Evolutionary conservation across 2,797 vertebrate species (phyloP), one percentile per base, ranked within the genome.

Genomic region (Anguilla obscura): DNA sequence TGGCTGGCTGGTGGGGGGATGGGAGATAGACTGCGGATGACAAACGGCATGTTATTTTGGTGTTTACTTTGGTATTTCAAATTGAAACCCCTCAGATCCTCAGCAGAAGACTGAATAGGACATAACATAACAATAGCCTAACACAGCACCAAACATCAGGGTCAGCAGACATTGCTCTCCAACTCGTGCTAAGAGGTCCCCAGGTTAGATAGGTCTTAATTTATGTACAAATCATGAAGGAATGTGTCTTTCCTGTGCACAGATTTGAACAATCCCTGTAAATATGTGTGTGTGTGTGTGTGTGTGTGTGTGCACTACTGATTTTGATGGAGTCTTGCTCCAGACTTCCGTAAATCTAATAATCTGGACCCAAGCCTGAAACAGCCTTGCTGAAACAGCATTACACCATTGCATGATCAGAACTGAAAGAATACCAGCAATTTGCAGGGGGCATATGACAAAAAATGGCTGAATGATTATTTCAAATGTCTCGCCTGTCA

Each of bases 1-100:
- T 92, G 95, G 94, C 94, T 94, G 95, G 95, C 93, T 94, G 95
- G 94, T 95, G 91, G 89, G 91, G 92, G 92, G 82, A 27, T 48
- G 16, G 30, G 27, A 48, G 86, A 79, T 33, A 48, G 27, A 85
- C 86, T 54, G 21, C 52, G 50, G 86, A 85, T 54, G 58, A 60
- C 79, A 84, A 71, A 82, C 50, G 45, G 63, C 36, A 83, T 24
- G 63, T 66, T 86, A 86, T 66, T 88, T 86, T 79, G 76, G 45
- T 66, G 30, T 85, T 85, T 40, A 82, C 50, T 82, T 82, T 50
- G 79, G 50, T 71, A 60, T 87, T 87, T 80, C 82, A 40, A 18
- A 48, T 80, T 88, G 30, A 85, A 86, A 88, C 84, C 85, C 52
- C 84, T 86, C 79, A 82, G 71, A 86, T 79, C 40, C 56, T 79